Conservation (phyloP, 2,113 vertebrate species). For the Odocoileus virginianus region DNA sequence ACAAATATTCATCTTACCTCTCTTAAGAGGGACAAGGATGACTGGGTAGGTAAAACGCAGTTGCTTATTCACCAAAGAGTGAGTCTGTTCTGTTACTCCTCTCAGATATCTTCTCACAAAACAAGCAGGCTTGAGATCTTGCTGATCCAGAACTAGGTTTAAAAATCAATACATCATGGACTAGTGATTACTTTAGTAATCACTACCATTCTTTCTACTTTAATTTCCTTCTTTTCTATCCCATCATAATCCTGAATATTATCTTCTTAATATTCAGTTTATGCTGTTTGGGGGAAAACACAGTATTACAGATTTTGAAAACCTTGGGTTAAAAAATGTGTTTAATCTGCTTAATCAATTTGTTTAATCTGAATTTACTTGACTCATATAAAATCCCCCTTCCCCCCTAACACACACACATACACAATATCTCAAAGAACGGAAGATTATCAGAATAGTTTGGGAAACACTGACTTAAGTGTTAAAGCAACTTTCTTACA, state of each 20-base stretch:
- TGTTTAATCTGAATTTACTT: neutral
- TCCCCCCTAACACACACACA: neutral
- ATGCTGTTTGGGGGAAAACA: neutral
- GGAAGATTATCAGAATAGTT: neutral
- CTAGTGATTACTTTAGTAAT: neutral
- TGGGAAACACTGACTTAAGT: neutral
- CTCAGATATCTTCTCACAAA: neutral
- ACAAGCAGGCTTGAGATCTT: neutral
- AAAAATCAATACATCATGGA: neutral
- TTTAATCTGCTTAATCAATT: neutral
- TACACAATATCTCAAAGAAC: neutral
- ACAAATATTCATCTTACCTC: neutral
- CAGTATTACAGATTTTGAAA: neutral
- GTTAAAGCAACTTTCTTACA: neutral
- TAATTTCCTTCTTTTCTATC: neutral
- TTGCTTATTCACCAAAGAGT: neutral
- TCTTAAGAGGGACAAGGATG: neutral
- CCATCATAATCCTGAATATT: neutral
- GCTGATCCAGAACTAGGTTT: neutral
- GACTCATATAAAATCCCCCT: rapidly evolving
- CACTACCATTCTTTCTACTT: neutral
- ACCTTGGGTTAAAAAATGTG: neutral
- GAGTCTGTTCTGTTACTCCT: neutral
- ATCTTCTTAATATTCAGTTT: neutral
- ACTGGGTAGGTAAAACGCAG: neutral